These are phyloP conservation scores for Apis mellifera DNA, from an alignment of 1,140 invertebrate genomes.

Conservation along the genomic window Amel_HAv3.1 CM009937.2:11373001-11373500, in stretches of 20 bases:
- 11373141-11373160: constrained; percentile 55
- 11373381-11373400: not conserved
- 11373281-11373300: constrained; percentile 52
- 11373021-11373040: constrained; percentile 11
- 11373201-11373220: constrained; percentile 71
- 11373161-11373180: constrained; percentile 62
- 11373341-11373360: not conserved
- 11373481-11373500: no score
- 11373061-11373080: constrained; percentile 17
- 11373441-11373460: not conserved
- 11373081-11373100: constrained; percentile 50
- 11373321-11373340: not conserved
- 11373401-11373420: not conserved
- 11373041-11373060: not conserved
- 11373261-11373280: constrained; percentile 44
- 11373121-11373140: constrained; percentile 39
- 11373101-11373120: constrained; percentile 75
- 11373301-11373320: constrained; percentile 56
- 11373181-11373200: constrained; percentile 71
- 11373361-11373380: constrained; percentile 25
- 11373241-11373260: constrained; percentile 76
- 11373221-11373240: constrained; percentile 60
- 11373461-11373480: no score
- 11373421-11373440: constrained; percentile 18
- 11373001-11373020: constrained; percentile 48